Base-by-base conservation (phyloP, 2,113 vertebrate genomes). In the Speoplatyrhinus poulsoni region DNA sequence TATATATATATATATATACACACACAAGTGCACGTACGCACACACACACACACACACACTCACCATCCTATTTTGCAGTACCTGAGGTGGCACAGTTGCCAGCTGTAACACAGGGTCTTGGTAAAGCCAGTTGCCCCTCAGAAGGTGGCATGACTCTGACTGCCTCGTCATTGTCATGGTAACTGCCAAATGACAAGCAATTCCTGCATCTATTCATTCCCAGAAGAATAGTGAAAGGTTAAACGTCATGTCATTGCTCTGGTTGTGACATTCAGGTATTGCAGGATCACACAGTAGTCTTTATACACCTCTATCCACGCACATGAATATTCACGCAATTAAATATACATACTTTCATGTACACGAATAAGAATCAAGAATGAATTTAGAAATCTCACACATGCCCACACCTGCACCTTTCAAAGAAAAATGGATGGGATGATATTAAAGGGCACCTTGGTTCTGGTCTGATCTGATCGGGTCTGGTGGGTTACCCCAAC, bases 191-290 rank as follows among this genome's bases (percentile, higher is more conserved):
- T 75, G 62, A 77, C 81, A 12, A 11, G 13, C 49, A 50, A 17
- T 32, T 19, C 17, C 0, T 12, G n/a, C 26, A 6, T 15, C 16
- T 17, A 19, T 71, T 70, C 26, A 61, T 49, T 74, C 63, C 36
- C 59, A 63, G 58, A 72, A 17, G 62, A 52, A 33, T 46, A 53
- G 65, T 7, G 65, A 81, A 89, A 85, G 84, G 80, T 86, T 78
- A 77, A 12, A 81, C 46, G 70, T 72, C 62, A 48, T 70, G 82
- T 80, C 74, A 62, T 70, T 71, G 65, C 76, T 83, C 67, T 70
- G 76, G 85, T 60, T 57, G 73, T 65, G 80, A 83, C 76, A 77
- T 76, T 84, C 69, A 32, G 76, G 71, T 69, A 15, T 66, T 19
- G 62, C 69, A 76, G 65, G 17, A 54, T 55, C 62, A 55, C 56